Base-by-base conservation (phyloP, 2,113 vertebrate species). In the Laticauda colubrina region DNA sequence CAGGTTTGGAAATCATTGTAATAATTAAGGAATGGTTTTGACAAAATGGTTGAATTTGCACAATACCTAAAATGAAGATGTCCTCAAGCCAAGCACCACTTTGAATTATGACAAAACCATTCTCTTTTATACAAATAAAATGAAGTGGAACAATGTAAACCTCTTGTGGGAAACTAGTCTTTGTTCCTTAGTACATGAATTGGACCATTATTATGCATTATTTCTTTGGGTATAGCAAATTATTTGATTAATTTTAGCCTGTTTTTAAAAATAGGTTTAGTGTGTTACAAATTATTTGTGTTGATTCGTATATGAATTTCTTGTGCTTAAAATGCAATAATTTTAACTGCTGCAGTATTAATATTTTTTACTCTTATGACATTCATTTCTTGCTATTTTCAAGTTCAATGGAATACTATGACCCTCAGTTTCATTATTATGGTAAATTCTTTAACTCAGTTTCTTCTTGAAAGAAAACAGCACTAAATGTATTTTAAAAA, bases 401-500 rank as follows among this genome's bases (percentile, higher is more conserved):
- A 88, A 94, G 93, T 85, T 95, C 85, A 96, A 90, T 94, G 91
- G 96, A 69, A 89, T 92, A 93, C 92, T 39, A 61, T 89, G 23
- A 86, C 93, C 90, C 90, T 95, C 93, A 85, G 64, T 92, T 95
- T 96, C 96, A 96, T 93, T 97, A 89, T 96, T 95, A 96, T 95
- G 96, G 96, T 92, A 59, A 95, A 95, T 94, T 97, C 96, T 96
- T 95, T 91, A 94, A 95, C 95, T 96, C 96, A 85, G 95, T 94
- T 96, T 96, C 95, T 92, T 95, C 89, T 95, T 96, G 93, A 93
- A 97, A 95, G 93, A 96, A 96, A 96, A 94, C 94, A 97, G 29
- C 96, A 93, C 94, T 96, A 95, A 96, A 96, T 96, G 95, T 96
- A 91, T 93, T 95, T 75, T 95, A 96, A 95, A 97, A 97, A 95